Base-by-base conservation (phyloP, 2,888 invertebrate genomes). In the Muscina levida region DNA sequence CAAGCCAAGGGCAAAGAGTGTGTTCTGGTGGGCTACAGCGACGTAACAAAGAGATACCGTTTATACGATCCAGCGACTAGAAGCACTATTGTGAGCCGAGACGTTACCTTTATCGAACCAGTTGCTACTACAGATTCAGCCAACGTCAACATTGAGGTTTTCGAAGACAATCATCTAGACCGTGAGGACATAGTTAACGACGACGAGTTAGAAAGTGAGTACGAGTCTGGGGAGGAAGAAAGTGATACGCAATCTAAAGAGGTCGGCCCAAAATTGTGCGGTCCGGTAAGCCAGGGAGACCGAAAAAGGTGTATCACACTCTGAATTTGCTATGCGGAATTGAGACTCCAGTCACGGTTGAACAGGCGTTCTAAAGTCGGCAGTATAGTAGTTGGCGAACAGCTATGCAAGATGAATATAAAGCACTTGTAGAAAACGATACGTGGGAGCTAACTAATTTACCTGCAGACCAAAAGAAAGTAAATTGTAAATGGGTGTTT, bases 401-500 rank as follows among this genome's bases (percentile, higher is more conserved):
- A 19, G 72, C 71, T 2, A 74, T 74, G 78, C 26, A 70, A 17
- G 19, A 2, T 13, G 75, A 77, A n/a, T 75, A 72, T 26, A 2
- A 37, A 8, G 51, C 53, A 8, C 51, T 74, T 15, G 6, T 72
- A 1, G n/a, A 39, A 1, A 80, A 81, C 15, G 13, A 77, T 1
- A 82, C 81, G 0, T 79, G 77, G 73, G 46, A 51, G 11, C 22
- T 78, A 13, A 68, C 72, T 17, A 44, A 79, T 8, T 56, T 82
- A 51, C 79, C 82, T 11, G 11, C 22, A 11, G 68, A 59, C 5
- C 51, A 77, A 39, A 75, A 72, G 11, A 67, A 70, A 1, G 78
- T 83, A 4, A 74, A 74, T 22, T 72, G 73, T 24, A 82, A 78
- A 48, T 82, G 77, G 78, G 78, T 82, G 2, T 82, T 80, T 72